Base-by-base conservation (phyloP, 2,888 invertebrate species). In the Kuschelorhynchus macadamiae region DNA sequence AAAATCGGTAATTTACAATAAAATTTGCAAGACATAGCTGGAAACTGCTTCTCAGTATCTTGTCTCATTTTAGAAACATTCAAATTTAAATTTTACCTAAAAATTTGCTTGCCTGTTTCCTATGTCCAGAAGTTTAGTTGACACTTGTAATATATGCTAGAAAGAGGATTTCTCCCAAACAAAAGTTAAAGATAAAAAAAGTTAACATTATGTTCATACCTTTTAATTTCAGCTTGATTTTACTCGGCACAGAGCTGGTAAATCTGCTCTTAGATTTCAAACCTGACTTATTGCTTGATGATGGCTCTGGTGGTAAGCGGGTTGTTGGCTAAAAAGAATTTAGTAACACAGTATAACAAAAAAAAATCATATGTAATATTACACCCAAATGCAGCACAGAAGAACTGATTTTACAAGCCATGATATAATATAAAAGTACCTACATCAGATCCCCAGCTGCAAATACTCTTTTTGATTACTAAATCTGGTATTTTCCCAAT, bases 361-460 rank as follows among this genome's bases (percentile, higher is more conserved):
- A 21, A 46, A 2, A 9, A 55, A 11, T 3, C 3, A 25, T 5
- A 25, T 25, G 25, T 7, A 25, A 25, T 25, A 25, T 25, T 25
- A 25, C 7, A 25, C 25, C 3, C 25, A 25, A n/a, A n/a, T n/a
- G n/a, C n/a, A n/a, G n/a, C 46, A 20, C 20, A 14, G 20, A 46
- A 17, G 46, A 32, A 11, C 11, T 32, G 32, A 11, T 32, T 32
- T 32, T 32, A 32, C 32, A 49, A 49, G 4, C 3, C 8, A n/a
- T n/a, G n/a, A n/a, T n/a, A n/a, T n/a, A n/a, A n/a, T n/a, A n/a
- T n/a, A n/a, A n/a, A n/a, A n/a, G n/a, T 50, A 86, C 87, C 87
- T 84, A 92, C 91, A 81, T 95, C 93, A 16, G 90, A 88, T 11
- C 95, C 95, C 96, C 96, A 96, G 56, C 89, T 85, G 21, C 92